A percentile compares a stretch with the other conserved stretches of the same genome.
These are phyloP conservation scores for Saccostrea glomerata DNA, from an alignment of 1,140 invertebrate species.

Conservation along the genomic window DNA sequence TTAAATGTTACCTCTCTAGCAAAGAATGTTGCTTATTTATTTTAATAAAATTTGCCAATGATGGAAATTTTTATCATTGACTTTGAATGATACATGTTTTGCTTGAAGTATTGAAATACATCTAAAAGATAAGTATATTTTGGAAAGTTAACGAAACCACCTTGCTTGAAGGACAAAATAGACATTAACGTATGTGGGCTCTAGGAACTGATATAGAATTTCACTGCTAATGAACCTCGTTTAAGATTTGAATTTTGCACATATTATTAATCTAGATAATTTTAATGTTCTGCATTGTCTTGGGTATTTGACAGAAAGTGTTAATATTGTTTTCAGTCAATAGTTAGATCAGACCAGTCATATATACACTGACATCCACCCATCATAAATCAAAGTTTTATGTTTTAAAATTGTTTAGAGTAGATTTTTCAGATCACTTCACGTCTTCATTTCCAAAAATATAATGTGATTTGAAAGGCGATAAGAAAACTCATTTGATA, in stretches of 20 bases:
- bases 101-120: not conserved
- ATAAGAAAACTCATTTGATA: not conserved
- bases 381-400: constrained; percentile 16
- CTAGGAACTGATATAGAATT: not conserved
- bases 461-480: constrained; percentile 16
- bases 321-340: not conserved
- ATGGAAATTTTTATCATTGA: not conserved
- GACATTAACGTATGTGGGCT: not conserved
- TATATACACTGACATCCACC: not conserved
- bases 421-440: constrained; percentile 5
- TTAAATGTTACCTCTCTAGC: not conserved
- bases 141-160: not conserved
- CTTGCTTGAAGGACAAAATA: constrained; percentile 18
- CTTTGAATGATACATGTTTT: not conserved
- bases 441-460: not conserved
- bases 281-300: not conserved
- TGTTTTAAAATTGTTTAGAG: not conserved
- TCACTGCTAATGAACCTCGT: not conserved
- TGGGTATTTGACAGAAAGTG: not conserved
- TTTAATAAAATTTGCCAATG: not conserved
- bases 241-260: not conserved
- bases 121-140: not conserved
- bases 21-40: not conserved
- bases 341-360: not conserved
- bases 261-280: not conserved